A percentile compares a stretch with the other conserved stretches of the same genome.
phyloP scores from a whole-genome alignment of 2,797 vertebrate species.

The Crocodylus rhombifer region DNA sequence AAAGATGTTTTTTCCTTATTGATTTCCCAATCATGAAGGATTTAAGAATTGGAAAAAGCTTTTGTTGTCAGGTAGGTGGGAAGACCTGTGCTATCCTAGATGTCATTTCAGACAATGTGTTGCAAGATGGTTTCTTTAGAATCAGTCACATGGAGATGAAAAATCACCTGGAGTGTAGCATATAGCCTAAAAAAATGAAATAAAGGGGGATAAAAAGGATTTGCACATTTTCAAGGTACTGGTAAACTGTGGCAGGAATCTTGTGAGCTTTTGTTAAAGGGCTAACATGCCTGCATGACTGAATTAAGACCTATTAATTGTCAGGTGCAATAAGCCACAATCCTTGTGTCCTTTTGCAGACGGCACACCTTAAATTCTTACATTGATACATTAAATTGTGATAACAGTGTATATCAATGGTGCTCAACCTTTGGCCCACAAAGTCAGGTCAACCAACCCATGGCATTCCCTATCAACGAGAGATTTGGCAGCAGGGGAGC shows the following conservation, averaged over 20 bases:
- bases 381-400: neutral
- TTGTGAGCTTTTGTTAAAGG: neutral
- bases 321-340: slow-evolving; percentile 17
- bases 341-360: slow-evolving; percentile 9
- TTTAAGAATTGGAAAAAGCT: neutral
- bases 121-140: neutral
- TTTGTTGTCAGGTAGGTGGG: neutral
- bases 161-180: neutral
- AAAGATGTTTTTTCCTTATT: neutral
- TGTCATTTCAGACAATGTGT: neutral
- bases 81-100: neutral
- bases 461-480: no score
- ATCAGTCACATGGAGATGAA: neutral
- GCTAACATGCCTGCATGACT: neutral
- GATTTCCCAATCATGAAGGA: neutral
- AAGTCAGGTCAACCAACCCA: no score
- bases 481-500: neutral
- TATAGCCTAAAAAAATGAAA: neutral
- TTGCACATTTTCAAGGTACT: neutral
- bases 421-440: no score
- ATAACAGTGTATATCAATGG: slow-evolving; percentile 24
- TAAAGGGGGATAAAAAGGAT: no score
- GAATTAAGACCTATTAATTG: slow-evolving; percentile 57
- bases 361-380: neutral
- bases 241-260: neutral